phyloP scores from a whole-genome alignment of 2,113 vertebrate genomes.

The Pedetes capensis region DNA sequence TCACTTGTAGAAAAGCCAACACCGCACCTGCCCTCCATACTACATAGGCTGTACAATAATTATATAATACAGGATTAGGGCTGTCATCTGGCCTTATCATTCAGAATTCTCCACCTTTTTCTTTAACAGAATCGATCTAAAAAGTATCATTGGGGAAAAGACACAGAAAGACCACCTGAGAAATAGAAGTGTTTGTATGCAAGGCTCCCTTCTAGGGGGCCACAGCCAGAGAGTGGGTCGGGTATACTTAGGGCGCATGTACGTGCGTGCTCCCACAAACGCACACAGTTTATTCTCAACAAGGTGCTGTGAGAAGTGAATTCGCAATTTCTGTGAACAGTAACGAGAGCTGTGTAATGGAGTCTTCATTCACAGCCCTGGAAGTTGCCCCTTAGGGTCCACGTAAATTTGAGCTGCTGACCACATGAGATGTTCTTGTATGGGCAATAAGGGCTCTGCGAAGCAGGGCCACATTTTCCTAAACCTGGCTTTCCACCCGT shows the following conservation, averaged over 20 bases:
- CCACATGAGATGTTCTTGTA: conserved; percentile 83
- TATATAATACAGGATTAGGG: not conserved
- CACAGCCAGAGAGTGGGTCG: too few relatives aligned
- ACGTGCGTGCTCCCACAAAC: not conserved
- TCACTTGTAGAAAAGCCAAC: not conserved
- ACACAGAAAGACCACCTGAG: not conserved
- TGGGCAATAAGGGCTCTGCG: conserved; percentile 76
- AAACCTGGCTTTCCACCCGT: conserved; percentile 70
- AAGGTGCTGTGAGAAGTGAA: conserved; percentile 58
- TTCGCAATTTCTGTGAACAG: conserved; percentile 77
- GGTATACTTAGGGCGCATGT: not conserved
- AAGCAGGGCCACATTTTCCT: conserved; percentile 77
- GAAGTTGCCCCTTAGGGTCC: conserved; percentile 82
- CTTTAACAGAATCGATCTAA: not conserved
- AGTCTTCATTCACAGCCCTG: conserved; percentile 72
- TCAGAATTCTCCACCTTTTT: not conserved
- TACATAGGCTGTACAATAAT: not conserved
- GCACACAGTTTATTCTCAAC: conserved; percentile 53
- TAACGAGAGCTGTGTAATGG: conserved; percentile 72
- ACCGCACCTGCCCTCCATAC: accelerated
- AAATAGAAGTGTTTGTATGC: not conserved
- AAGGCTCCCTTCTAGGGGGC: not conserved
- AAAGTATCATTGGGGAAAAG: not conserved
- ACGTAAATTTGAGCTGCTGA: conserved; percentile 85
- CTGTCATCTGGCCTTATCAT: not conserved